Conservation (phyloP, 1,140 invertebrate genomes). For the Lordiphosa mommai region DNA sequence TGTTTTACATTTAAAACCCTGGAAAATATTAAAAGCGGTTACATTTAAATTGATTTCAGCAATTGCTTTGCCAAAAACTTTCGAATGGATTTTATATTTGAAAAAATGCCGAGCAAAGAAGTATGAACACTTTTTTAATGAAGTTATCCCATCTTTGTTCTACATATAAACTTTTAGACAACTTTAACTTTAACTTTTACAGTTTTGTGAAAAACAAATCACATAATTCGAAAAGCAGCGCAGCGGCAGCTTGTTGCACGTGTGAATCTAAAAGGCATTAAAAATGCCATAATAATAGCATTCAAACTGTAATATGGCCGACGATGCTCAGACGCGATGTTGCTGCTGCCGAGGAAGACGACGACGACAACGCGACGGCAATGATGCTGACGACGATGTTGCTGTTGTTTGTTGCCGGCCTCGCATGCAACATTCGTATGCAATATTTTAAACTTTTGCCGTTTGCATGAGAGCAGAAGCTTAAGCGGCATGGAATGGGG, state of each 20-base stretch:
- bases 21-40: too few relatives aligned
- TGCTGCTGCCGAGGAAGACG: neutral
- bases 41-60: too few relatives aligned
- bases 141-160: too few relatives aligned
- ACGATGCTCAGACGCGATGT: neutral
- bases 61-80: too few relatives aligned
- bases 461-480: neutral
- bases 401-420: conserved; percentile 11
- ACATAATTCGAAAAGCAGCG: neutral
- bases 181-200: too few relatives aligned
- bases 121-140: too few relatives aligned
- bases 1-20: too few relatives aligned
- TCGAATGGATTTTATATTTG: too few relatives aligned
- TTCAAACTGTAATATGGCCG: conserved; percentile 57
- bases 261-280: conserved; percentile 47
- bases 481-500: neutral
- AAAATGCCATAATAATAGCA: conserved; percentile 68
- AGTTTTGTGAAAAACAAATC: too few relatives aligned
- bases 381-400: conserved; percentile 11
- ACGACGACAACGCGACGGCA: conserved; percentile 1
- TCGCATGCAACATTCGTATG: conserved; percentile 65
- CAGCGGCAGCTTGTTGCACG: conserved; percentile 34
- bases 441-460: conserved; percentile 55
- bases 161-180: too few relatives aligned
- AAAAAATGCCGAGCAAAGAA: too few relatives aligned